phyloP scores from a whole-genome alignment of 2,888 invertebrate species.

The Tillus elongatus region DNA sequence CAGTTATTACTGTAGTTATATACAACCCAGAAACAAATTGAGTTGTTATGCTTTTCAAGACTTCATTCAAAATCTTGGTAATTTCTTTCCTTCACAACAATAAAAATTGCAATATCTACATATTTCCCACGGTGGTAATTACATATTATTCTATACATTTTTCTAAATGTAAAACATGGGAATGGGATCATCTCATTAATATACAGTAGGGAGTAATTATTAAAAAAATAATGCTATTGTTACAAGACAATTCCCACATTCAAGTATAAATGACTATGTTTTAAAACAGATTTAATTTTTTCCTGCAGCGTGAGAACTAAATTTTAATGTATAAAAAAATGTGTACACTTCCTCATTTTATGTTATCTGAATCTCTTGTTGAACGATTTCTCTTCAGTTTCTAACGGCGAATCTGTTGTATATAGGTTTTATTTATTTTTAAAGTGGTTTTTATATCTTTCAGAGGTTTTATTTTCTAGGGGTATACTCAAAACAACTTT shows the following conservation, averaged over 20 bases:
- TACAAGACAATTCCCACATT: constrained; percentile 37
- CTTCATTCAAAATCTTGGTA: not conserved
- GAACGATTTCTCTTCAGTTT: not conserved
- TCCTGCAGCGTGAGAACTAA: constrained; percentile 28
- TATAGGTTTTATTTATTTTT: constrained; percentile 17
- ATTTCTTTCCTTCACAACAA: no score
- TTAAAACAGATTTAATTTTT: constrained; percentile 27
- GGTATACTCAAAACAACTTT: constrained; percentile 12
- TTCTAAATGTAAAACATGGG: constrained; percentile 27
- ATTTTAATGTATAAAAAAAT: constrained; percentile 18
- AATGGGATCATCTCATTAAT: constrained; percentile 41
- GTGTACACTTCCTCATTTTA: not conserved
- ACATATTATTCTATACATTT: constrained; percentile 1
- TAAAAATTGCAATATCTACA: not conserved
- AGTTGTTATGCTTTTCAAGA: no score
- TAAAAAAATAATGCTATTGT: constrained; percentile 41
- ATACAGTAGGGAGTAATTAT: constrained; percentile 40
- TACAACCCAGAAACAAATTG: no score
- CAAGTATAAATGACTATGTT: constrained; percentile 29
- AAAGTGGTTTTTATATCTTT: constrained; percentile 9
- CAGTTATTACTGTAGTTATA: no score
- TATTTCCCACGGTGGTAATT: not conserved
- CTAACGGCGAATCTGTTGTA: constrained; percentile 13
- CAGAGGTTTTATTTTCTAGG: constrained; percentile 7
- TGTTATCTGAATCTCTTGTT: not conserved